Percentiles rank a stretch among this genome's conserved stretches.
phyloP scores from a whole-genome alignment of 2,888 invertebrate species.

The Noctua pronuba region DNA sequence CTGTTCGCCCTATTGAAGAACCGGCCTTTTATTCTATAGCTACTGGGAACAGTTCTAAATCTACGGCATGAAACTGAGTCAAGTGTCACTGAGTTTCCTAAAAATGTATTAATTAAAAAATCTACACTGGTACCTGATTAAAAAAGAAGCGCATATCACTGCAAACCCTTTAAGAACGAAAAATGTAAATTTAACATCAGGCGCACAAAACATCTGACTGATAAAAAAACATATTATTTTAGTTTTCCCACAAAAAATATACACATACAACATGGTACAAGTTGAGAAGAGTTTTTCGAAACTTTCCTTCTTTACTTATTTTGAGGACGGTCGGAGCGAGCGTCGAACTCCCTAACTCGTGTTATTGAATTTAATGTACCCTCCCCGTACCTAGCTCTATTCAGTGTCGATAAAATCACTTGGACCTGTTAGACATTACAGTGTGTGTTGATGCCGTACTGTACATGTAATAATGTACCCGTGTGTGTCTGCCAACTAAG shows the following conservation, averaged over 20 bases:
- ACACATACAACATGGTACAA: conserved; percentile 84
- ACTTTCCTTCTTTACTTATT: conserved; percentile 89
- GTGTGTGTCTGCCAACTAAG: conserved; percentile 55
- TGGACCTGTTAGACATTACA: conserved; percentile 74
- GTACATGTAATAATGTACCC: conserved; percentile 16
- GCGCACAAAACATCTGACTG: conserved; percentile 41
- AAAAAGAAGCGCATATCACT: not conserved
- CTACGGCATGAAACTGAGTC: not conserved
- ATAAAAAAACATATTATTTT: conserved; percentile 69
- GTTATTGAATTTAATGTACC: conserved; percentile 90
- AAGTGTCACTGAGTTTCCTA: not conserved
- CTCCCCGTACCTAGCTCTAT: conserved; percentile 83
- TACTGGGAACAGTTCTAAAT: not conserved
- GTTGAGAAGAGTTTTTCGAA: conserved; percentile 86
- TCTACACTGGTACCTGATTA: not conserved
- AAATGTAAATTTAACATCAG: not conserved
- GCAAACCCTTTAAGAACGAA: not conserved
- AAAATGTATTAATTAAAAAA: not conserved
- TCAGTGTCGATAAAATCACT: conserved; percentile 85
- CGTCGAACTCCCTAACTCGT: conserved; percentile 89
- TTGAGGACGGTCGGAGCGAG: conserved; percentile 89
- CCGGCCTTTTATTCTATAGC: no score
- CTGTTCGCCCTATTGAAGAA: no score
- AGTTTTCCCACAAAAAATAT: conserved; percentile 81
- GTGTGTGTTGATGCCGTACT: conserved; percentile 60